Evolutionary conservation across 2,113 vertebrate species (phyloP), one percentile per base, ranked within the genome.

Genomic region (Pyrgilauda ruficollis): DNA sequence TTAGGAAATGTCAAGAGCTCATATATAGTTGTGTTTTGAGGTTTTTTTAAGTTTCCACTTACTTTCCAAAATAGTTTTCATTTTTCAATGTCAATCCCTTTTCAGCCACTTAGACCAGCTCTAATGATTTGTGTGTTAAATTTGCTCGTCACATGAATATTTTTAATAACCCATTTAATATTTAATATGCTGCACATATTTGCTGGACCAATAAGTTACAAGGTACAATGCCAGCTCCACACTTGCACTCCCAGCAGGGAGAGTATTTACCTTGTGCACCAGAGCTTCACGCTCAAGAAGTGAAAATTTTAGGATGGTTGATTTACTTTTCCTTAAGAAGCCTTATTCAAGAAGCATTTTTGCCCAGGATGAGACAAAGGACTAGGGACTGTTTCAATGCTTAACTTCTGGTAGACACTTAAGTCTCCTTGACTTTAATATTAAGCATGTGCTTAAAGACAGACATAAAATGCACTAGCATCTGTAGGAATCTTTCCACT

Each of bases 21-120:
- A 9, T 94, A 97, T 91, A 96, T 93, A 93, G 90, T 64, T 96
- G 59, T 97, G 87, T 95, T 94, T 96, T 30, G 82, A 8, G 7
- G 0, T 18, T 58, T 78, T 63, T 93, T 91, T 85, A 84, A 97
- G 91, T 97, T 97, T 98, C 97, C 95, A 96, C 96, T 98, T 98
- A 96, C 85, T 97, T 97, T 97, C 93, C 92, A 97, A 92, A 98
- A 97, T 97, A 98, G 96, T 97, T 97, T 97, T 90, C 96, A 98
- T 98, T 98, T 98, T 98, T 98, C 97, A 98, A 87, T 95, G 98
- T 98, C 98, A 98, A 58, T 73, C 61, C 64, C 72, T 97, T 97
- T 97, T 93, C 96, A 97, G 94, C 90, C 89, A 89, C 82, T 96
- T 95, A 95, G 93, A 94, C 90, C 89, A 94, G 92, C 91, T 91